Base-by-base conservation (phyloP, 1,140 invertebrate genomes). In the Pseudomyrmex cubaensis region DNA sequence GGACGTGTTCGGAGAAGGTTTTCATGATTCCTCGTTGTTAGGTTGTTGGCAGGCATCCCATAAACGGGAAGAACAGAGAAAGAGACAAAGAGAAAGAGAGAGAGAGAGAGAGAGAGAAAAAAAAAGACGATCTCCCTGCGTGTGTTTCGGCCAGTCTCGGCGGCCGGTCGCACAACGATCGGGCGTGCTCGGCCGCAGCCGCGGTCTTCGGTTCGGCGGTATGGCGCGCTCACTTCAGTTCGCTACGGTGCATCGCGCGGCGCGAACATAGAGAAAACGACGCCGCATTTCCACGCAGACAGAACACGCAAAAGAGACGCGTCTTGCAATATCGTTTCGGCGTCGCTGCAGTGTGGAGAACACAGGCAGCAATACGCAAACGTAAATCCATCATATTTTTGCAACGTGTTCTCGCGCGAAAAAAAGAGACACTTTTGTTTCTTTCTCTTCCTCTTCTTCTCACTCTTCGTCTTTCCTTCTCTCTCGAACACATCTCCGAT, bases 1-100 rank as follows among this genome's bases (percentile, higher is more conserved):
- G 50, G 54, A 35, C 17, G 20, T 12, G 22, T 44, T 20, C 5
- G 35, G 35, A 35, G 52, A 54, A 57, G 13, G 56, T 35, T 59
- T 59, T 52, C 66, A 80, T 22, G 76, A 72, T 46, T 52, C 76
- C 76, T 0, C 4, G 76, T 80, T 80, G 76, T 66, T 80, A 80
- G 66, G 76, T 57, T 48, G 62, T 35, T 59, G 35, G 9, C 15
- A 22, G 50, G 15, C 44, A 50, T 77, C 76, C 66, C 76, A 61
- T 72, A 48, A 46, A 35, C 20, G 22, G 66, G 76, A 25, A 13
- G 70, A 54, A 80, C 15, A 72, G 54, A 35, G 66, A 56, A 0
- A 17, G 44, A 48, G 8, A 22, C 13, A 15, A 5, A 25, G 15
- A 76, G 2, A 59, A 2, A n/a, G n/a, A 74, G 44, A 50, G 22